A percentile compares a stretch with the other conserved stretches of the same genome.
Evolutionary conservation across 2,113 vertebrate species (phyloP).

Genomic region (Cavia porcellus): DNA sequence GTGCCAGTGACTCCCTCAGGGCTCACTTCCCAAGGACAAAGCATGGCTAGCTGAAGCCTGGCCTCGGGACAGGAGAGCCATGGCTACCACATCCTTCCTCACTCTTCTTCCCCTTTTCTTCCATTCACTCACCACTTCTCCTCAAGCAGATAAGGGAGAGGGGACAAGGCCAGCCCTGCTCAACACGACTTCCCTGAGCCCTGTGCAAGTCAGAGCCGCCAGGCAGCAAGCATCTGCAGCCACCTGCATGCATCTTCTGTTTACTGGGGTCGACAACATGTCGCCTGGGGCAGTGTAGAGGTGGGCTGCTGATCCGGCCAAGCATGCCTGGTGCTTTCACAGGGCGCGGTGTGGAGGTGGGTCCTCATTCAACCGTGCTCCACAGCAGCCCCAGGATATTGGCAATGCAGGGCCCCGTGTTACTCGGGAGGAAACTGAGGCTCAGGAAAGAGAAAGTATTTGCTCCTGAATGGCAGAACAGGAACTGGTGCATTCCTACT

Average conservation of each 20-base stretch:
- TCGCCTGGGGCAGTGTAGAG: not conserved
- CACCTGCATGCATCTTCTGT: not conserved
- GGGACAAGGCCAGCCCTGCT: not conserved
- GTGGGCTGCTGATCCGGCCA: fast-evolving
- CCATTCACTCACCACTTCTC: conserved; percentile 55
- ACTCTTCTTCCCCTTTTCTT: conserved; percentile 73
- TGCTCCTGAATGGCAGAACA: not conserved
- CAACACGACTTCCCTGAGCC: conserved; percentile 3
- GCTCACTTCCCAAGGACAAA: not conserved
- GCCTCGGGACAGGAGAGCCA: not conserved
- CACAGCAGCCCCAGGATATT: not conserved
- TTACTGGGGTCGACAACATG: not conserved
- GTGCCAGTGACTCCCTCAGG: not conserved
- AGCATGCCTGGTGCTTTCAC: not conserved
- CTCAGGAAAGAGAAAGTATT: not conserved
- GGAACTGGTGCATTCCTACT: not conserved
- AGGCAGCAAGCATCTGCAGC: not conserved
- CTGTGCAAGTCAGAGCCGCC: not conserved
- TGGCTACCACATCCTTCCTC: conserved; percentile 75
- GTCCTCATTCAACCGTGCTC: not conserved
- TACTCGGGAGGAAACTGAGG: not conserved
- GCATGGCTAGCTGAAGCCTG: not conserved
- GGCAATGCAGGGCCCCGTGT: not conserved
- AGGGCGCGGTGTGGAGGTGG: fast-evolving
- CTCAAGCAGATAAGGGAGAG: not conserved